Evolutionary conservation across 1,140 invertebrate genomes (phyloP).

Genomic region (Drosophila parabipectinata): DNA sequence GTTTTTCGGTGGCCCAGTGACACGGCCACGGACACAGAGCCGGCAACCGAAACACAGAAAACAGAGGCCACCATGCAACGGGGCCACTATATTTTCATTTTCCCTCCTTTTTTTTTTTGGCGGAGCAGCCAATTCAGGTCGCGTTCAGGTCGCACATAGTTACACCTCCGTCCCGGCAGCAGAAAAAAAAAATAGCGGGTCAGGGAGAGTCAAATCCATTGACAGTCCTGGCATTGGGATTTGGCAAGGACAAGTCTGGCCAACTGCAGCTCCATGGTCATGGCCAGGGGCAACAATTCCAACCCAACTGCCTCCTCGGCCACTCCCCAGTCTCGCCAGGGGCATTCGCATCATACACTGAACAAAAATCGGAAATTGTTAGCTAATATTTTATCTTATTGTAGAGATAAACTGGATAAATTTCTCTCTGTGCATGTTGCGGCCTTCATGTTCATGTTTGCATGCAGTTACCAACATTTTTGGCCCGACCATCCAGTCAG

Average conservation of each 20-base stretch:
- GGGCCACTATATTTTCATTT: slow-evolving; percentile 19
- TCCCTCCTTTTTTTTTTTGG: slow-evolving; percentile 14
- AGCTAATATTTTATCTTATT: too few species aligned
- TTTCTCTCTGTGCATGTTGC: slow-evolving; percentile 20
- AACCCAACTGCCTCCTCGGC: not conserved
- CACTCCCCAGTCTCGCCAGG: not conserved
- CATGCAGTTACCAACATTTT: slow-evolving; percentile 59
- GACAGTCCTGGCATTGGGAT: slow-evolving; percentile 26
- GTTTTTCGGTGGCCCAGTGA: slow-evolving; percentile 64
- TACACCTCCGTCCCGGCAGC: slow-evolving; percentile 26
- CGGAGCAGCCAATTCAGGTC: slow-evolving; percentile 55
- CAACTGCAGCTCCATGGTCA: slow-evolving; percentile 25
- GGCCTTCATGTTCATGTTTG: slow-evolving; percentile 70
- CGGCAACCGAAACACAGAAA: slow-evolving; percentile 24
- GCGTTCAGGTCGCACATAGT: slow-evolving; percentile 28
- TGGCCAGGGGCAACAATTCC: slow-evolving; percentile 36
- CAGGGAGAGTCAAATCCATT: slow-evolving; percentile 28
- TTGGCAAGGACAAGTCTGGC: slow-evolving; percentile 40
- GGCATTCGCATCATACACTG: not conserved
- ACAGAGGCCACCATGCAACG: slow-evolving; percentile 11
- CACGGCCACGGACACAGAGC: slow-evolving; percentile 43
- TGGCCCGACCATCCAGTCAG: slow-evolving; percentile 34
- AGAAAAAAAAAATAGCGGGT: not conserved
- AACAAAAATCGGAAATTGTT: not conserved
- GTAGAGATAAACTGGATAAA: too few species aligned